Percentiles rank a stretch among this genome's conserved stretches.
phyloP scores from a whole-genome alignment of 2,113 vertebrate species.

The Hydrochoerus hydrochaeris region DNA sequence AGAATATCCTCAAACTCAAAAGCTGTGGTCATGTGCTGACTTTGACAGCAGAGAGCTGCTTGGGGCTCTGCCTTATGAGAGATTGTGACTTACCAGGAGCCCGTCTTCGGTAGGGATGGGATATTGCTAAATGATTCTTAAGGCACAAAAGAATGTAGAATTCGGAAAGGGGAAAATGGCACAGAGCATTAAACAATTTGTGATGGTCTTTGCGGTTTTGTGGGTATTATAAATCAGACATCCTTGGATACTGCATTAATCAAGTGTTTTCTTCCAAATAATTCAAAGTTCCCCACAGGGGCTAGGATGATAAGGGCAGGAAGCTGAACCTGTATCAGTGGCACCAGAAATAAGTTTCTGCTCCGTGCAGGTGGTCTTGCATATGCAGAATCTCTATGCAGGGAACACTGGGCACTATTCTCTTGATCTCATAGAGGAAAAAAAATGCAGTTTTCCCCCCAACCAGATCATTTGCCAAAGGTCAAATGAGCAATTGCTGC shows the following conservation, averaged over 20 bases:
- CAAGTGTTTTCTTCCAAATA: background rate
- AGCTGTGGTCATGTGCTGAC: background rate
- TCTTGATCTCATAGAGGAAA: background rate
- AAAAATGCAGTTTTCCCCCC: background rate
- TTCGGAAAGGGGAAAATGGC: background rate
- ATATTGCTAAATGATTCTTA: background rate
- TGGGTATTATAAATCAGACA: background rate
- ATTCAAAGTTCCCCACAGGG: background rate
- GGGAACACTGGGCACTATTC: background rate
- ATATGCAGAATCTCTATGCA: background rate
- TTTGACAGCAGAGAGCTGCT: background rate
- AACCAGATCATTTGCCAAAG: background rate
- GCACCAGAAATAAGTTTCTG: background rate
- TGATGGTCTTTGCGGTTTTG: conserved; percentile 12
- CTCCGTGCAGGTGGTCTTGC: background rate
- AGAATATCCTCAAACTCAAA: conserved; percentile 19
- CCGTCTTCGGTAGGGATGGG: background rate
- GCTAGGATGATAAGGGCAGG: background rate
- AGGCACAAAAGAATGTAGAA: background rate
- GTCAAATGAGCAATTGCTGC: background rate
- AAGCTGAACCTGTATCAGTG: background rate
- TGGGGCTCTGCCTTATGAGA: background rate
- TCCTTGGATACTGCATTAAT: background rate
- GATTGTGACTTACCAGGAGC: background rate
- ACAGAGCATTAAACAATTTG: background rate